A percentile compares a stretch with the other conserved stretches of the same genome.
Evolutionary conservation across 2,113 vertebrate species (phyloP).

Genomic region (Cheilinus undulatus): DNA sequence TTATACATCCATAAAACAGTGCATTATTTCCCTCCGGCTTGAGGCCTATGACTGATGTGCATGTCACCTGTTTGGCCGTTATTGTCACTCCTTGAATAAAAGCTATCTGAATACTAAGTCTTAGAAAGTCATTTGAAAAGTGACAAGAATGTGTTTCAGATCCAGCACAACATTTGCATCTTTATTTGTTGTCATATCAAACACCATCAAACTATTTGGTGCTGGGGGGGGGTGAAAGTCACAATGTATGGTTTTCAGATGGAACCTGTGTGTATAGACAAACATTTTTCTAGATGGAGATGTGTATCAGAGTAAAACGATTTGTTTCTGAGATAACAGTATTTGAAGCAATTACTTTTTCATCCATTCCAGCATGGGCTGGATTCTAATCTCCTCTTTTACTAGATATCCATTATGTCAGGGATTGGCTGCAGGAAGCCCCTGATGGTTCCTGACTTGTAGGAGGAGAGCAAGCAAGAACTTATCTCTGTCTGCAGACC

Average conservation of each 20-base stretch:
- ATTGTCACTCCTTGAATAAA: slow-evolving; percentile 48
- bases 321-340: slow-evolving; percentile 55
- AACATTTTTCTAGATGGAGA: slow-evolving; percentile 42
- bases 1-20: slow-evolving; percentile 75
- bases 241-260: slow-evolving; percentile 28
- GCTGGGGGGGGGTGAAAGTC: not conserved
- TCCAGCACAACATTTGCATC: slow-evolving; percentile 53
- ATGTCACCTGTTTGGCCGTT: slow-evolving; percentile 68
- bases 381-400: slow-evolving; percentile 54
- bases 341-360: slow-evolving; percentile 56
- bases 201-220: slow-evolving; percentile 6
- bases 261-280: slow-evolving; percentile 5
- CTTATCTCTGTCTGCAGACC: slow-evolving; percentile 74
- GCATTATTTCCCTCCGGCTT: slow-evolving; percentile 70
- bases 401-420: slow-evolving; percentile 55
- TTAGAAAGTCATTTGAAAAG: slow-evolving; percentile 32
- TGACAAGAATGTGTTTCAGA: slow-evolving; percentile 37
- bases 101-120: slow-evolving; percentile 53
- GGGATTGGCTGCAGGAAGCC: slow-evolving; percentile 41
- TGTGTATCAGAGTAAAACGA: slow-evolving; percentile 36
- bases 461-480: slow-evolving; percentile 52
- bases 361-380: slow-evolving; percentile 33
- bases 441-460: slow-evolving; percentile 51
- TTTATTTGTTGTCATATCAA: slow-evolving; percentile 57
- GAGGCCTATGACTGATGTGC: slow-evolving; percentile 69